Conservation (phyloP, 1,140 invertebrate species). For the Epicauta chinensis region DNA sequence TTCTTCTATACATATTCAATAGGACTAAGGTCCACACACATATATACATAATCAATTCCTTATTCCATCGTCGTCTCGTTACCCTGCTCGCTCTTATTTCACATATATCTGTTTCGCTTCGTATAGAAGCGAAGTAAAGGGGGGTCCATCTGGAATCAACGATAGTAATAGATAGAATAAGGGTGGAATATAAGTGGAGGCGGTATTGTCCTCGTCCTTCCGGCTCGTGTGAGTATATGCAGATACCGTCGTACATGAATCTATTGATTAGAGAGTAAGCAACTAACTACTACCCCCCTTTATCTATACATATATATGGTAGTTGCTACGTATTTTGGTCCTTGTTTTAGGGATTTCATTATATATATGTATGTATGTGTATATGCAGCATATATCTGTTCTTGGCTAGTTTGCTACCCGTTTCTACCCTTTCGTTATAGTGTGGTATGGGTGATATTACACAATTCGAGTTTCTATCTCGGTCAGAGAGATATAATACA, state of each 20-base stretch:
- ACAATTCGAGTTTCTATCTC: slow-evolving; percentile 22
- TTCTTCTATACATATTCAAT: slow-evolving; percentile 23
- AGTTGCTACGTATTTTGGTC: slow-evolving; percentile 15
- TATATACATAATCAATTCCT: slow-evolving; percentile 40
- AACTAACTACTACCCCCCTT: slow-evolving; percentile 13
- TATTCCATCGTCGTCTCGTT: slow-evolving; percentile 28
- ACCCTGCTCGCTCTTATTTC: slow-evolving; percentile 17
- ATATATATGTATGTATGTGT: no score
- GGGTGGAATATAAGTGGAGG: slow-evolving; percentile 3
- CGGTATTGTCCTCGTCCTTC: slow-evolving; percentile 6
- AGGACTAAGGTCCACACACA: slow-evolving; percentile 28
- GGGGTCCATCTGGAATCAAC: background rate
- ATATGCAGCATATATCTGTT: slow-evolving; percentile 21
- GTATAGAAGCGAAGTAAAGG: background rate
- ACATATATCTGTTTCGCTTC: background rate
- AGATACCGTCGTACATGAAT: slow-evolving; percentile 37
- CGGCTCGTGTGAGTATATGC: slow-evolving; percentile 28
- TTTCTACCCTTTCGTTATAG: slow-evolving; percentile 6
- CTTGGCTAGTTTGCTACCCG: slow-evolving; percentile 18
- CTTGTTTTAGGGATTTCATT: slow-evolving; percentile 11
- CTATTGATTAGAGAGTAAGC: slow-evolving; percentile 34
- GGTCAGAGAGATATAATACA: slow-evolving; percentile 6
- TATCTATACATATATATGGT: slow-evolving; percentile 8
- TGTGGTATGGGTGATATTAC: slow-evolving; percentile 23
- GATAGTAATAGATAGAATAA: background rate